Percentiles rank a stretch among this genome's conserved stretches.
Evolutionary conservation across 2,797 vertebrate species (phyloP).

Genomic region (Hozukius guyotensis): DNA sequence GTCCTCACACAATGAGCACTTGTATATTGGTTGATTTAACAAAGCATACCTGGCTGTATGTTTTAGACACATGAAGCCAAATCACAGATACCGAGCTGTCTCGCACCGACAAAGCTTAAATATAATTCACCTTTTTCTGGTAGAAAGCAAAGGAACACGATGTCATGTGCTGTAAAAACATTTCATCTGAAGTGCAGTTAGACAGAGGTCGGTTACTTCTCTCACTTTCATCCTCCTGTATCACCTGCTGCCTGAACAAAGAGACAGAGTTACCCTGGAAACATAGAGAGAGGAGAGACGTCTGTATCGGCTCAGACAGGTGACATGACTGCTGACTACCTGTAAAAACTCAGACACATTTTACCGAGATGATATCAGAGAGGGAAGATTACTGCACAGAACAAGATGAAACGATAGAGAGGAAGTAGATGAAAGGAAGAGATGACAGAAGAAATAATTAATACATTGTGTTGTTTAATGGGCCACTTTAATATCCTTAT

Average conservation of each 20-base stretch:
- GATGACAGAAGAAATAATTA: background rate
- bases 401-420: background rate
- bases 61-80: too few relatives aligned
- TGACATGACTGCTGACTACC: background rate
- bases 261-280: background rate
- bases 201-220: background rate
- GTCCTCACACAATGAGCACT: too few relatives aligned
- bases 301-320: background rate
- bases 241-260: background rate
- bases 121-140: background rate
- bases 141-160: background rate
- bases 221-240: background rate
- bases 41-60: too few relatives aligned
- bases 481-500: slow-evolving; percentile 51
- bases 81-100: background rate
- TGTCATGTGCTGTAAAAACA: background rate
- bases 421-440: background rate
- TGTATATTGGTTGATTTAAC: too few relatives aligned
- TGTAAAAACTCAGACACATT: slow-evolving; percentile 2
- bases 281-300: background rate
- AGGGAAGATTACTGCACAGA: background rate
- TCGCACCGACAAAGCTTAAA: background rate
- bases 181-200: background rate
- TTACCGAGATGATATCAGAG: slow-evolving; percentile 8
- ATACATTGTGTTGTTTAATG: slow-evolving; percentile 9